Conservation (phyloP, 2,888 invertebrate species). For the Azorinus chamasolen region DNA sequence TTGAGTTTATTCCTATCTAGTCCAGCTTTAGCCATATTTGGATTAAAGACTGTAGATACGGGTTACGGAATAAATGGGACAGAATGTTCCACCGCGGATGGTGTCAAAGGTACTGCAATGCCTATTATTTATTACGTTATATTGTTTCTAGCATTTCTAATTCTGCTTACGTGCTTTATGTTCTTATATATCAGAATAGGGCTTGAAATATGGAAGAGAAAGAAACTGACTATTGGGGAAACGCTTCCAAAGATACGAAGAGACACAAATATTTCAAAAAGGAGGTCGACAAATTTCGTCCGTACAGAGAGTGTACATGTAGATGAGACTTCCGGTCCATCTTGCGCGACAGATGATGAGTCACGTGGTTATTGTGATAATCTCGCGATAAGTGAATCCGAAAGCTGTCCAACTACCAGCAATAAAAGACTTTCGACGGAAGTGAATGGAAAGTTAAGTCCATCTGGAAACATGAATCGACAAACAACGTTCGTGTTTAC, state of each 20-base stretch:
- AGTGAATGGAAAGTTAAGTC: background rate
- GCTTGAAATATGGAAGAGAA: slow-evolving; percentile 67
- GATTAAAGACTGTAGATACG: slow-evolving; percentile 65
- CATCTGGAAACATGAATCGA: background rate
- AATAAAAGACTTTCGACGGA: slow-evolving; percentile 8
- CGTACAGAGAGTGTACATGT: slow-evolving; percentile 18
- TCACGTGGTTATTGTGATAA: slow-evolving; percentile 55
- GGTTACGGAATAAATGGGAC: slow-evolving; percentile 62
- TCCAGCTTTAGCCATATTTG: slow-evolving; percentile 74
- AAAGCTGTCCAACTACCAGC: slow-evolving; percentile 14
- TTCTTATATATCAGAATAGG: slow-evolving; percentile 74
- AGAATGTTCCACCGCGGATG: slow-evolving; percentile 74
- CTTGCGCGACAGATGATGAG: slow-evolving; percentile 53
- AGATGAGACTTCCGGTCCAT: slow-evolving; percentile 54
- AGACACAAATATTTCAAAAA: slow-evolving; percentile 3
- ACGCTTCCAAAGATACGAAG: slow-evolving; percentile 53
- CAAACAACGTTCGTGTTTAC: slow-evolving; percentile 22
- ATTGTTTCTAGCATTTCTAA: slow-evolving; percentile 67
- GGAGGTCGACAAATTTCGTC: slow-evolving; percentile 1
- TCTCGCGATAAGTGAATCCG: slow-evolving; percentile 29
- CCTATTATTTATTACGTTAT: slow-evolving; percentile 72
- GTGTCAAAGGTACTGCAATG: slow-evolving; percentile 56
- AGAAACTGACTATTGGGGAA: slow-evolving; percentile 71
- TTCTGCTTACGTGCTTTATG: slow-evolving; percentile 65
- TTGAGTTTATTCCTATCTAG: slow-evolving; percentile 69